Conservation (phyloP, 2,888 invertebrate genomes). For the Aradus depressus region DNA sequence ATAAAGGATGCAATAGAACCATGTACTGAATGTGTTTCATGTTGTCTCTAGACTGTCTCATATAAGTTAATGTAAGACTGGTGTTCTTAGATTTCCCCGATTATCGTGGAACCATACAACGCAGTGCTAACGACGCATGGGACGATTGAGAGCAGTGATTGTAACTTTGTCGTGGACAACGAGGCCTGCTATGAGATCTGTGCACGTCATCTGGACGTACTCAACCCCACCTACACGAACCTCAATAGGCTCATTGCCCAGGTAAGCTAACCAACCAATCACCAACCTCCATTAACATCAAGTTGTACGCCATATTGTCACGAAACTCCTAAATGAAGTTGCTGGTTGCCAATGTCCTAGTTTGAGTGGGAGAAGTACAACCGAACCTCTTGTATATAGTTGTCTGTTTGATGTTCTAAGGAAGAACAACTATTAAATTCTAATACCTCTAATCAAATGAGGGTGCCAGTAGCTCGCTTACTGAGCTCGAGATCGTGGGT, state of each 20-base stretch:
- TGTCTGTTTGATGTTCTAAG: too few relatives aligned
- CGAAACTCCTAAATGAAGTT: too few relatives aligned
- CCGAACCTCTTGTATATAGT: too few relatives aligned
- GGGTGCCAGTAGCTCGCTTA: too few relatives aligned
- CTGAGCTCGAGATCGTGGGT: too few relatives aligned
- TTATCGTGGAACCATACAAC: constrained; percentile 91
- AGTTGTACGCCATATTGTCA: too few relatives aligned
- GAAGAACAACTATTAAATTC: too few relatives aligned
- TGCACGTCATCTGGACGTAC: constrained; percentile 68
- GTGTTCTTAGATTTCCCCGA: constrained; percentile 61
- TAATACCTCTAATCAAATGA: too few relatives aligned
- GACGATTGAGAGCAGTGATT: constrained; percentile 75
- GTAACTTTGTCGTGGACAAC: constrained; percentile 90
- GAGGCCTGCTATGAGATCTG: constrained; percentile 94
- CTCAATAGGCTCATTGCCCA: constrained; percentile 67
- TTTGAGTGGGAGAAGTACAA: too few relatives aligned
- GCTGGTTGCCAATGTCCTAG: too few relatives aligned
- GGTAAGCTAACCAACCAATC: constrained; percentile 40
- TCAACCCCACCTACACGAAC: constrained; percentile 72
- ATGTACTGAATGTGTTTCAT: neutral
- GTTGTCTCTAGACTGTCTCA: neutral
- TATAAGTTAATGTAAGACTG: neutral
- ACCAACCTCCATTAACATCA: too few relatives aligned
- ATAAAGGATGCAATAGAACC: neutral
- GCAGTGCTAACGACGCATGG: constrained; percentile 84